A percentile compares a stretch with the other conserved stretches of the same genome.
Conservation (phyloP, 2,113 vertebrate species). For the Paramormyrops kingsleyae region DNA sequence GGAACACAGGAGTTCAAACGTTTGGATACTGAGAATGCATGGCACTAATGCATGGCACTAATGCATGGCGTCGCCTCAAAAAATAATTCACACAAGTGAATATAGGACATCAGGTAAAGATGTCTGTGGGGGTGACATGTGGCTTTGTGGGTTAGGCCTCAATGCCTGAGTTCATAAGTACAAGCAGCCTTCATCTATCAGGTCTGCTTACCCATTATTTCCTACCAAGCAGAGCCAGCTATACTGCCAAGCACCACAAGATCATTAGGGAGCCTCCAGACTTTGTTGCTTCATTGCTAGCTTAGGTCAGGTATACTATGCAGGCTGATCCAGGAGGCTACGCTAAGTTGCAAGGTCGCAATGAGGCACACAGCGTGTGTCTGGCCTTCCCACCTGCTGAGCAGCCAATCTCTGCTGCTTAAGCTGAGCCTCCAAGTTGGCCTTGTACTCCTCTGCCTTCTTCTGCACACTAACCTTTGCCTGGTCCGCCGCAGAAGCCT, state of each 20-base stretch:
- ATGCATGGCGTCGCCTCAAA: background rate
- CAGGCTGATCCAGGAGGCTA: background rate
- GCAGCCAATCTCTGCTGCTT: slow-evolving; percentile 80
- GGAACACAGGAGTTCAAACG: background rate
- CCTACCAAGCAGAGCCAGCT: background rate
- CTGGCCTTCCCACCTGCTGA: slow-evolving; percentile 71
- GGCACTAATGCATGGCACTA: background rate
- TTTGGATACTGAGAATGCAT: background rate
- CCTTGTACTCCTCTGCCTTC: slow-evolving; percentile 74
- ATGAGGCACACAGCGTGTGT: background rate
- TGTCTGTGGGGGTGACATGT: background rate
- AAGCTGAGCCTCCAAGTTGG: slow-evolving; percentile 81
- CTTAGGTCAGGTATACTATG: background rate
- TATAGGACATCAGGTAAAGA: background rate
- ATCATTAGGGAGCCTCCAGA: background rate
- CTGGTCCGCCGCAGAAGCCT: slow-evolving; percentile 81
- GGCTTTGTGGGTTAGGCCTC: background rate
- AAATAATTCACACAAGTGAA: background rate
- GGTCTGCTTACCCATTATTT: background rate
- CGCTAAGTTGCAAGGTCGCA: background rate
- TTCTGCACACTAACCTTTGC: slow-evolving; percentile 77
- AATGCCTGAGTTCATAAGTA: background rate
- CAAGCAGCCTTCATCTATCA: background rate
- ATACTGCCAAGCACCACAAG: background rate
- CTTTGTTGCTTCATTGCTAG: background rate